These are phyloP conservation scores for Lepidurus apus DNA, from an alignment of 1,140 invertebrate genomes.

Conservation along the genomic window DNA sequence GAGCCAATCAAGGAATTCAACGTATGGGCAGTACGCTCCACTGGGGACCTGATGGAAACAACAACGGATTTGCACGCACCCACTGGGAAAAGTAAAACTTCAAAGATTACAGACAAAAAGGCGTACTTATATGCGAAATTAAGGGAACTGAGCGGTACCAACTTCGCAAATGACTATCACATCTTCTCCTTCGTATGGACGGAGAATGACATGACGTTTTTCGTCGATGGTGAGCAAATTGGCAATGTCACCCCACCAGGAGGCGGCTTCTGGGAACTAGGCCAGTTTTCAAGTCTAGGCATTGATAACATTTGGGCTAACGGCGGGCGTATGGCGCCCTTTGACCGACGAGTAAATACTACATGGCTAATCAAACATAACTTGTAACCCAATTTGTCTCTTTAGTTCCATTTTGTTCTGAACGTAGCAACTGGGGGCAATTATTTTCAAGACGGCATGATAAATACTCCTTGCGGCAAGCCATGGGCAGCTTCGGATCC, in stretches of 20 bases:
- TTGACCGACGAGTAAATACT: conserved; percentile 48
- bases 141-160: conserved; percentile 16
- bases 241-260: conserved; percentile 38
- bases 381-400: not conserved
- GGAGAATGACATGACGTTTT: conserved; percentile 29
- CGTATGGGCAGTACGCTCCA: conserved; percentile 37
- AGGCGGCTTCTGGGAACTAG: conserved; percentile 44
- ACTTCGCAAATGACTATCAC: conserved; percentile 30
- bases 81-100: conserved; percentile 33
- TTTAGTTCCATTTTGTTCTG: conserved; percentile 40
- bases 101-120: no score
- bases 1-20: conserved; percentile 41
- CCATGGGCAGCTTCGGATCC: conserved; percentile 33
- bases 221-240: conserved; percentile 38
- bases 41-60: conserved; percentile 36
- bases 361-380: not conserved
- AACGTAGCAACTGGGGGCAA: conserved; percentile 41
- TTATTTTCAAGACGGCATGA: conserved; percentile 39
- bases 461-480: conserved; percentile 34
- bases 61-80: conserved; percentile 29
- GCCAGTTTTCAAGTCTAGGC: conserved; percentile 38
- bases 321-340: conserved; percentile 50
- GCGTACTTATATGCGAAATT: not conserved
- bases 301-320: conserved; percentile 42
- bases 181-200: conserved; percentile 34